Percentiles rank a stretch among this genome's conserved stretches.
Conservation (phyloP, 1,140 invertebrate species). For the Paramacrobiotus metropolitanus region DNA sequence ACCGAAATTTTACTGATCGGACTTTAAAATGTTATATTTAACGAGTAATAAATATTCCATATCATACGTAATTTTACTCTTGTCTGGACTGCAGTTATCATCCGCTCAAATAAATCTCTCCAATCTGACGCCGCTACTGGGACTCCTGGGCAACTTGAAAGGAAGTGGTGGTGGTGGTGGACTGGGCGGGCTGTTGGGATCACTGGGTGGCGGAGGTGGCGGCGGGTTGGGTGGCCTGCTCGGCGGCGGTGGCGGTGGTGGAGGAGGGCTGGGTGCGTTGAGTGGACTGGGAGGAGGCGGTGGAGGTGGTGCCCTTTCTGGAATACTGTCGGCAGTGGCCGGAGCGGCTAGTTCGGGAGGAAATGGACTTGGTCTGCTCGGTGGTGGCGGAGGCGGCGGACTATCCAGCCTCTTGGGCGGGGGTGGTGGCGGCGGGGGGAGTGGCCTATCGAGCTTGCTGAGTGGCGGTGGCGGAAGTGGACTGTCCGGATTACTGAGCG, state of each 20-base stretch:
- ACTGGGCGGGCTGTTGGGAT: too few species aligned
- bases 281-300: neutral
- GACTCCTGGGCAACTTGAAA: too few species aligned
- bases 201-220: too few species aligned
- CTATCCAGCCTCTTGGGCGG: neutral
- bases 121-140: too few species aligned
- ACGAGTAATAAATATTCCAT: too few species aligned
- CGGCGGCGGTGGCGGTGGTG: neutral
- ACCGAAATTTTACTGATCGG: too few species aligned
- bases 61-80: too few species aligned
- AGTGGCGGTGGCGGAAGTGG: slow-evolving; percentile 3
- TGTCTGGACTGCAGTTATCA: too few species aligned
- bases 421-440: neutral
- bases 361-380: neutral
- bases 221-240: too few species aligned
- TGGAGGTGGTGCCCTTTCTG: neutral
- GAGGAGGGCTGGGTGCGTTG: neutral
- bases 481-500: neutral
- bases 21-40: too few species aligned
- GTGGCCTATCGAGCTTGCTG: neutral
- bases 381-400: neutral
- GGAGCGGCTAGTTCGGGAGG: neutral
- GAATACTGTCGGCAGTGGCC: neutral
- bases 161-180: too few species aligned
- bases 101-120: too few species aligned